A percentile compares a stretch with the other conserved stretches of the same genome.
Conservation (phyloP, 2,888 invertebrate species). For the Lasioglossum pauxillum region DNA sequence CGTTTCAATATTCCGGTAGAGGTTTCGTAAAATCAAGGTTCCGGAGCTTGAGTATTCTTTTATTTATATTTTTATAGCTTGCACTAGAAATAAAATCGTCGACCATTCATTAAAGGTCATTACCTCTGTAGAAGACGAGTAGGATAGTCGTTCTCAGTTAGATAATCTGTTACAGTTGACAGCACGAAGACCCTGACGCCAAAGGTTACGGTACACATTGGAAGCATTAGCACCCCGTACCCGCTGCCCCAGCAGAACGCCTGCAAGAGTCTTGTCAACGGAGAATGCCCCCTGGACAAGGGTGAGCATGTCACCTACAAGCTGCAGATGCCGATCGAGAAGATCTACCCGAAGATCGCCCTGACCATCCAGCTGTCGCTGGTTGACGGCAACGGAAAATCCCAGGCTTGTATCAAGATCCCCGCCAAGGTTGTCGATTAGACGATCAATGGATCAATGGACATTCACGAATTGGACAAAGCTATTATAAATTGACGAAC, state of each 20-base stretch:
- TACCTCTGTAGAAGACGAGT: too few species aligned
- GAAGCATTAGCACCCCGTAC: slow-evolving; percentile 63
- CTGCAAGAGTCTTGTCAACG: slow-evolving; percentile 73
- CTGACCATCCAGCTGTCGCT: slow-evolving; percentile 74
- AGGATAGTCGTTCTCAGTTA: neutral
- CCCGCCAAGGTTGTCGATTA: slow-evolving; percentile 64
- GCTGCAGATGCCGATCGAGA: slow-evolving; percentile 75
- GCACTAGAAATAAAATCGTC: too few species aligned
- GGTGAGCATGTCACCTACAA: slow-evolving; percentile 77
- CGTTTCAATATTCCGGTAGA: too few species aligned
- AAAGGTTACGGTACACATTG: slow-evolving; percentile 67
- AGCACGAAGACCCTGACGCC: slow-evolving; percentile 72
- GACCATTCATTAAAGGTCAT: too few species aligned
- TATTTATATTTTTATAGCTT: too few species aligned
- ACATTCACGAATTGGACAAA: neutral
- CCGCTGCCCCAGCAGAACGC: slow-evolving; percentile 76
- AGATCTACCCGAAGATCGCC: slow-evolving; percentile 70
- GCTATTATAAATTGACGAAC: neutral
- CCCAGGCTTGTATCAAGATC: slow-evolving; percentile 75
- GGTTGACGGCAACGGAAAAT: slow-evolving; percentile 64
- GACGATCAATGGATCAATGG: neutral
- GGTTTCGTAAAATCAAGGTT: too few species aligned
- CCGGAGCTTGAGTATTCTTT: too few species aligned
- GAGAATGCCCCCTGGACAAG: slow-evolving; percentile 77
- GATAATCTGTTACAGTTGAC: slow-evolving; percentile 63